These are phyloP conservation scores for Carabus problematicus DNA, from an alignment of 2,888 invertebrate species.

Conservation along the genomic window DNA sequence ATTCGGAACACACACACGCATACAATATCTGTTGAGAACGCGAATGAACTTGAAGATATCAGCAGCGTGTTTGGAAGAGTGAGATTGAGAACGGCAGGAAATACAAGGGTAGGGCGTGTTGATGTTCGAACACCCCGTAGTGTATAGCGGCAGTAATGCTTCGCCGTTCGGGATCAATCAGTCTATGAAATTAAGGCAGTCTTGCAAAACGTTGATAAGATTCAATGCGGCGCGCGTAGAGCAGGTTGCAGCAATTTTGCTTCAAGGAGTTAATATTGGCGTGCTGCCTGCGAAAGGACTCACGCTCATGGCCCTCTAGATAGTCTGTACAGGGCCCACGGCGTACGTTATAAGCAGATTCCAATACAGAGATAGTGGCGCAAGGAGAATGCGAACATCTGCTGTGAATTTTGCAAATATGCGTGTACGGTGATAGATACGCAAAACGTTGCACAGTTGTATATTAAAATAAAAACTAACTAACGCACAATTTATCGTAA, in stretches of 20 bases:
- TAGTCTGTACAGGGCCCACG: not conserved
- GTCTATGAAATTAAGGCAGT: conserved; percentile 56
- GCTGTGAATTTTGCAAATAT: too few species aligned
- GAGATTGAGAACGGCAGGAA: too few species aligned
- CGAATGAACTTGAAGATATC: too few species aligned
- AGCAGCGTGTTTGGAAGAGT: too few species aligned
- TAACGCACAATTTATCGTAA: too few species aligned
- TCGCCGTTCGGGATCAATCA: conserved; percentile 56
- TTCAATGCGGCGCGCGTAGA: conserved; percentile 47
- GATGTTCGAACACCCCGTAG: conserved; percentile 4
- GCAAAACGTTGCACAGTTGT: too few species aligned
- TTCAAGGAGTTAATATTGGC: conserved; percentile 38
- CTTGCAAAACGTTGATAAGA: conserved; percentile 62
- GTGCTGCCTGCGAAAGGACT: conserved; percentile 13
- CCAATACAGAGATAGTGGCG: too few species aligned
- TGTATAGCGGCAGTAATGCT: not conserved
- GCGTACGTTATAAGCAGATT: not conserved
- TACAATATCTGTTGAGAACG: too few species aligned
- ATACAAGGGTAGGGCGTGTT: not conserved
- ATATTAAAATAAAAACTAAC: too few species aligned
- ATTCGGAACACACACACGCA: too few species aligned
- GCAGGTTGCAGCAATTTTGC: conserved; percentile 42
- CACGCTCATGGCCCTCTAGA: not conserved
- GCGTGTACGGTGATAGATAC: too few species aligned
- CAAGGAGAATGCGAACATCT: too few species aligned